Percentiles rank a stretch among this genome's conserved stretches.
Evolutionary conservation across 2,797 vertebrate species (phyloP).

Genomic region (Bufotes viridis): DNA sequence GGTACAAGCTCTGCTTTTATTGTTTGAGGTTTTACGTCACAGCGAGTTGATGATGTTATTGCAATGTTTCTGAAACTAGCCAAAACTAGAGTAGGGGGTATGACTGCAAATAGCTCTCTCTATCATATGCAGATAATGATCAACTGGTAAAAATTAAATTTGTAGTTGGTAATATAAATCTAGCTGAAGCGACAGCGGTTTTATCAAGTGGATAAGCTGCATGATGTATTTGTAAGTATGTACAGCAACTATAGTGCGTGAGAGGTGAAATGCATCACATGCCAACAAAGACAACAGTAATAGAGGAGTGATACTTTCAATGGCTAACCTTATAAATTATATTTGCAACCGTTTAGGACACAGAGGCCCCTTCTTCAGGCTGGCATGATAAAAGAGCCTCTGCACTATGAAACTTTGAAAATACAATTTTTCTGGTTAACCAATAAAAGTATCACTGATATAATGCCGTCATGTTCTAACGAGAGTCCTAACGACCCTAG

Average conservation of each 20-base stretch:
- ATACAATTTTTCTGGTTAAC: too few species aligned
- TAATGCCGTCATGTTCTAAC: too few species aligned
- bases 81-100: neutral
- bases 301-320: too few species aligned
- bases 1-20: slow-evolving; percentile 15
- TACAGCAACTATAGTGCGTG: neutral
- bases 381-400: too few species aligned
- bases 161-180: neutral
- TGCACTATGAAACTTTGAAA: too few species aligned
- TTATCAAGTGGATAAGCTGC: neutral
- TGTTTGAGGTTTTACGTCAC: slow-evolving; percentile 31
- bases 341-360: too few species aligned
- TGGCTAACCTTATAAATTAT: too few species aligned
- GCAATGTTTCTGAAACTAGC: neutral
- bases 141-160: neutral
- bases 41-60: slow-evolving; percentile 25
- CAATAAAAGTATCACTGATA: too few species aligned
- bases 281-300: too few species aligned
- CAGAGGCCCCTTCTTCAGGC: too few species aligned
- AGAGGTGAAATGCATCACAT: too few species aligned
- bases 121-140: neutral
- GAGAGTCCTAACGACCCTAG: too few species aligned
- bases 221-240: neutral
- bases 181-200: neutral
- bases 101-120: neutral